These are phyloP conservation scores for Acronicta aceris DNA, from an alignment of 2,888 invertebrate species.

Conservation along the genomic window DNA sequence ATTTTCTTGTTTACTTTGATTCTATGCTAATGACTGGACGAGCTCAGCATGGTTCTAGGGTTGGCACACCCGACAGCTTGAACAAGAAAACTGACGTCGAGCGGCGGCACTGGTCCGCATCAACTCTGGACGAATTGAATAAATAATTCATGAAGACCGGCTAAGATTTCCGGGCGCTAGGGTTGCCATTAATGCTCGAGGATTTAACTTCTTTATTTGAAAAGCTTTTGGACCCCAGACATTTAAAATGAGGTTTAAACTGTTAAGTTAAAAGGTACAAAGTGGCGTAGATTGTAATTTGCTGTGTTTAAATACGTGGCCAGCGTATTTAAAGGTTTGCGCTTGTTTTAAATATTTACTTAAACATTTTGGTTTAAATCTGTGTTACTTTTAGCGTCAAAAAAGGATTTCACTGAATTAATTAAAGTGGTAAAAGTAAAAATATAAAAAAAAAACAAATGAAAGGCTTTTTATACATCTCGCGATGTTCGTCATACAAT, in stretches of 20 bases:
- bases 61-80: constrained; percentile 52
- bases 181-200: constrained; percentile 37
- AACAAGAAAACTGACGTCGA: constrained; percentile 56
- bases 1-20: neutral
- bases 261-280: constrained; percentile 30
- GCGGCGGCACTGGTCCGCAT: constrained; percentile 17
- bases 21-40: constrained; percentile 47
- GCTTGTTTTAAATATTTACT: neutral
- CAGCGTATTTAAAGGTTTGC: constrained; percentile 1
- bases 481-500: too few species aligned
- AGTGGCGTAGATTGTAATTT: constrained; percentile 20
- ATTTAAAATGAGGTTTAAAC: constrained; percentile 31
- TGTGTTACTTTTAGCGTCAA: neutral
- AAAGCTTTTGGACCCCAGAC: constrained; percentile 42
- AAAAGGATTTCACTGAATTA: neutral
- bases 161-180: constrained; percentile 48
- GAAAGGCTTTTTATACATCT: neutral
- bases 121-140: constrained; percentile 53
- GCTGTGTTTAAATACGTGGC: constrained; percentile 7
- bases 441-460: neutral
- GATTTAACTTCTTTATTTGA: constrained; percentile 54
- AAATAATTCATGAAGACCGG: constrained; percentile 57
- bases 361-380: neutral
- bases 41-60: constrained; percentile 19
- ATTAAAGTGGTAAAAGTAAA: neutral